Base-by-base conservation (phyloP, 1,140 invertebrate genomes). In the Zaprionus camerounensis region DNA sequence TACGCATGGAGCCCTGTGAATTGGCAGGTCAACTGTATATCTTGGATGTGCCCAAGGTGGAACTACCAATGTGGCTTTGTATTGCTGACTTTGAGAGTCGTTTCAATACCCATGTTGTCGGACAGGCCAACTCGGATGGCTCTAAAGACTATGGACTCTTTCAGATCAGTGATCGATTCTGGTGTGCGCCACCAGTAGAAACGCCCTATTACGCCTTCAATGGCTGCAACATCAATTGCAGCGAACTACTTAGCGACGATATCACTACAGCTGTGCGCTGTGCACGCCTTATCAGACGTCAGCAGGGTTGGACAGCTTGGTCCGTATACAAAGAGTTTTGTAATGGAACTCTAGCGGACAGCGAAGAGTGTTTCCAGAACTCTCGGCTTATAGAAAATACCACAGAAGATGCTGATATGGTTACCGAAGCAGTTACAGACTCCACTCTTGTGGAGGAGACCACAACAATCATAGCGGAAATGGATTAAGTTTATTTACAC, bases 291-390 rank as follows among this genome's bases (percentile, higher is more conserved):
- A 91, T 92, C 64, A 79, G 58, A 28, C 77, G 46, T 20, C 83
- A 88, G 6, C 91, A 94, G 94, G 96, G 96, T 12, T 96, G 96
- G 93, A 93, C 94, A 5, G 96, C 96, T 12, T 96, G 96, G 96
- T 94, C 94, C 0, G 95, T 95, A 0, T 96, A 96, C 73, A 91
- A 76, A 6, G 79, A 85, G 15, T 93, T 93, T 71, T 95, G 94
- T 65, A 91, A 91, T 58, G 70, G 76, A 3, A 91, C 91, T 15
- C 58, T 91, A 5, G 65, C 65, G 2, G 72, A 71, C 20, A 71
- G 84, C 15, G 81, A 91, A 9, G 56, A 80, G 57, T 92, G 91
- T 53, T 92, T 92, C 63, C 71, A 78, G 41, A 55, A 46, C 7
- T 34, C 7, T 20, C 44, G 13, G 34, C 58, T 5, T 17, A 58